Evolutionary conservation across 1,140 invertebrate species (phyloP), one percentile per base, ranked within the genome.

Genomic region (Drosophila guanche): DNA sequence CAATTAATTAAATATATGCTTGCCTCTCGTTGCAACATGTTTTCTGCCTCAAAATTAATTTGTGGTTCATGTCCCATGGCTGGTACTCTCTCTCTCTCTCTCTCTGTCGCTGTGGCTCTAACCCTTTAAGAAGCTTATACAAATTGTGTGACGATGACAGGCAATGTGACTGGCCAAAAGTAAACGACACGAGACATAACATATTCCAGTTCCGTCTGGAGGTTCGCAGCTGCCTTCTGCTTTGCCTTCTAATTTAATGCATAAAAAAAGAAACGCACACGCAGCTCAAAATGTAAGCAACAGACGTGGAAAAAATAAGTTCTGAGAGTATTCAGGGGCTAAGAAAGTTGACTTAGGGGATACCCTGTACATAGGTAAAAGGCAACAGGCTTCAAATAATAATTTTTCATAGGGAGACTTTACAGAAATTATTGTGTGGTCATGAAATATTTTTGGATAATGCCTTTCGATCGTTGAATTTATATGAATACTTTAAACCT

Each of bases 231-330:
- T 4, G 14, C 41, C 42, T 55, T 3, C 2, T 3, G 7, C 6
- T 33, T 42, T n/a, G 25, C 42, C 79, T 69, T 58, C 63, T 86
- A 85, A 85, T 85, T 86, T 86, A 86, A 85, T 86, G 73, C 81
- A 86, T 51, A 55, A 62, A 62, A 59, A 20, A 20, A 55, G 65
- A 85, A 61, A 51, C 73, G 61, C 81, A 81, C 81, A 85, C 73
- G 79, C 68, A 81, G 54, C 33, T 37, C 55, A 51, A 65, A 63
- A 55, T 73, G 48, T 50, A 33, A 50, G 62, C 61, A 67, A 62
- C 62, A 65, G 33, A 54, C 45, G 51, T 76, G 54, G 57, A 48
- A 63, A 48, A 37, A 41, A 43, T 50, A 62, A 29, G 60, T 23
- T 51, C 47, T 12, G 4, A 2, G 23, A 29, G 29, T n/a, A 22